phyloP scores from a whole-genome alignment of 2,113 vertebrate species.

The Rostratula benghalensis region DNA sequence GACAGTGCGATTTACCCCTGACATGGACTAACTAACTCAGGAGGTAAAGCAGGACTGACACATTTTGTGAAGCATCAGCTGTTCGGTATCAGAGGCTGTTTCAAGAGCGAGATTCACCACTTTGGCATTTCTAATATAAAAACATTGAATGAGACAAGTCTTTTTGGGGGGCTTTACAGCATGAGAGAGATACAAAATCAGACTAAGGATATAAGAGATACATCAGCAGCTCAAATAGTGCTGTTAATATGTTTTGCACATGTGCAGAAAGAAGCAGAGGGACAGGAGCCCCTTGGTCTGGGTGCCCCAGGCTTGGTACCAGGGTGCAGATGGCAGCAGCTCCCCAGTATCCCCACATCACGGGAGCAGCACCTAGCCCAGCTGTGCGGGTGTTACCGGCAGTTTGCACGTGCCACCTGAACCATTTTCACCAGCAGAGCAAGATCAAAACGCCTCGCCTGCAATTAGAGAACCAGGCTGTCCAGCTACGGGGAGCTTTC shows the following conservation, averaged over 20 bases:
- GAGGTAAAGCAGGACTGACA: not conserved
- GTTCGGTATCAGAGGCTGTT: not conserved
- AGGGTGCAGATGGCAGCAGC: not conserved
- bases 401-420: not conserved
- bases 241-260: not conserved
- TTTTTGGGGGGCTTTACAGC: not conserved
- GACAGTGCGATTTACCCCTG: not conserved
- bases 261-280: not conserved
- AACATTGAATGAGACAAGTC: not conserved
- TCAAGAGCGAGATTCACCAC: accelerated
- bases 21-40: not conserved
- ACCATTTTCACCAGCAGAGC: not conserved
- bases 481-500: not conserved
- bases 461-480: not conserved
- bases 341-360: not conserved
- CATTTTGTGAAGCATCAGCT: not conserved
- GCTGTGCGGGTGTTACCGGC: not conserved
- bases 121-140: not conserved
- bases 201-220: not conserved
- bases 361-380: not conserved
- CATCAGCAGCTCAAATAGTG: not conserved
- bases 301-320: not conserved
- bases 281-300: not conserved
- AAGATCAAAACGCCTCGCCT: accelerated
- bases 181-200: not conserved